These are phyloP conservation scores for Blastobasis lacticolella DNA, from an alignment of 2,888 invertebrate species.

Conservation along the genomic window DNA sequence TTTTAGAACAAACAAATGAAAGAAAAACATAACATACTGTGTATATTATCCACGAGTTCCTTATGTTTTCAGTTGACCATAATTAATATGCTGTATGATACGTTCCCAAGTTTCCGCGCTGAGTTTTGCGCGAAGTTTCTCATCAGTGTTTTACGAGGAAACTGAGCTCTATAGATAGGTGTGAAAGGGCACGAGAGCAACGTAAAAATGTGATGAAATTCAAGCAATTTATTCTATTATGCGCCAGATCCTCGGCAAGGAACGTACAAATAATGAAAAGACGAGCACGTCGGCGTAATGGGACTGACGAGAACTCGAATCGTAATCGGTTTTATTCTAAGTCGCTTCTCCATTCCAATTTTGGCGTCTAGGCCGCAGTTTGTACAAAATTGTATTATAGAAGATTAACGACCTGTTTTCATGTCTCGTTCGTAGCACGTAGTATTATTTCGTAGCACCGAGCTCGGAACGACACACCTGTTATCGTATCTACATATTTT, in stretches of 20 bases:
- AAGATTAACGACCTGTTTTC: neutral
- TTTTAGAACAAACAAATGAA: too few relatives aligned
- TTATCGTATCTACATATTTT: too few relatives aligned
- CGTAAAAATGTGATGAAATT: constrained; percentile 14
- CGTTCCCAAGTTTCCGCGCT: too few relatives aligned
- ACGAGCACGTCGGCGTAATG: constrained; percentile 27
- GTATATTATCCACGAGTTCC: too few relatives aligned
- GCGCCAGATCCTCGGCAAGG: constrained; percentile 13
- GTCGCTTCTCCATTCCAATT: constrained; percentile 5
- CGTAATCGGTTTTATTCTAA: constrained; percentile 19
- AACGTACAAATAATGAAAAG: constrained; percentile 23
- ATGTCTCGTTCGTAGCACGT: neutral
- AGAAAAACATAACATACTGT: too few relatives aligned
- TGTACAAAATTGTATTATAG: too few relatives aligned
- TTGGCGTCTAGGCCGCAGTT: neutral
- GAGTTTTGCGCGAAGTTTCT: too few relatives aligned
- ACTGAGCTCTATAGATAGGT: too few relatives aligned
- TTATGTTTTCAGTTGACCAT: too few relatives aligned
- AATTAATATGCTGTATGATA: too few relatives aligned
- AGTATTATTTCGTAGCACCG: neutral
- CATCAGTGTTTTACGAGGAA: too few relatives aligned
- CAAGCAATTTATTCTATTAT: constrained; percentile 17
- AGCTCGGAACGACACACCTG: neutral
- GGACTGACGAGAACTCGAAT: constrained; percentile 28
- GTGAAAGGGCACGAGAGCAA: constrained; percentile 5